These are phyloP conservation scores for Austrolebias charrua DNA, from an alignment of 2,797 vertebrate species.

Conservation along the genomic window DNA sequence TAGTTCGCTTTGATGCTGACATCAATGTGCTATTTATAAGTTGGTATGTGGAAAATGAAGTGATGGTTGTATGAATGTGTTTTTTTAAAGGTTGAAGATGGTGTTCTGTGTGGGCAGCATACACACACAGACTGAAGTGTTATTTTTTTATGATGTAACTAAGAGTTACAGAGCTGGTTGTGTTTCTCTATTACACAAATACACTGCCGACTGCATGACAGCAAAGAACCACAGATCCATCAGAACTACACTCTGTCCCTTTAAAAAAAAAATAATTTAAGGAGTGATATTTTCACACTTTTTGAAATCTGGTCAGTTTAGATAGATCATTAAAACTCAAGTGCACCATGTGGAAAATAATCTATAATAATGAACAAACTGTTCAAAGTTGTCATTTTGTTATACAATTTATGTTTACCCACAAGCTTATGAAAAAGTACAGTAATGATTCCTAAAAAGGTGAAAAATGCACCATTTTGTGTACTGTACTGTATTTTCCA, in stretches of 20 bases:
- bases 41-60: conserved; percentile 19
- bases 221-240: neutral
- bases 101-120: conserved; percentile 45
- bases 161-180: conserved; percentile 26
- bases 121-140: conserved; percentile 4
- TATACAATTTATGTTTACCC: neutral
- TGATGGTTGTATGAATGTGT: conserved; percentile 10
- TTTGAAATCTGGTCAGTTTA: neutral
- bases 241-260: neutral
- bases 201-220: conserved; percentile 7
- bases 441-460: no score
- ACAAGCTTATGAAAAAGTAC: neutral
- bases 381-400: neutral
- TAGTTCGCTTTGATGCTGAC: conserved; percentile 22
- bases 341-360: no score
- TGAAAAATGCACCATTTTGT: no score
- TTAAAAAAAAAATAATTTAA: no score
- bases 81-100: conserved; percentile 8
- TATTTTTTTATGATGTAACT: conserved; percentile 36
- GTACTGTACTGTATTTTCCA: no score
- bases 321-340: neutral
- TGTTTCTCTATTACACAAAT: conserved; percentile 14
- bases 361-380: neutral
- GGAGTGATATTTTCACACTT: neutral
- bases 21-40: conserved; percentile 29